Evolutionary conservation across 2,888 invertebrate species (phyloP).

Genomic region (Ecdyonurus torrentis): DNA sequence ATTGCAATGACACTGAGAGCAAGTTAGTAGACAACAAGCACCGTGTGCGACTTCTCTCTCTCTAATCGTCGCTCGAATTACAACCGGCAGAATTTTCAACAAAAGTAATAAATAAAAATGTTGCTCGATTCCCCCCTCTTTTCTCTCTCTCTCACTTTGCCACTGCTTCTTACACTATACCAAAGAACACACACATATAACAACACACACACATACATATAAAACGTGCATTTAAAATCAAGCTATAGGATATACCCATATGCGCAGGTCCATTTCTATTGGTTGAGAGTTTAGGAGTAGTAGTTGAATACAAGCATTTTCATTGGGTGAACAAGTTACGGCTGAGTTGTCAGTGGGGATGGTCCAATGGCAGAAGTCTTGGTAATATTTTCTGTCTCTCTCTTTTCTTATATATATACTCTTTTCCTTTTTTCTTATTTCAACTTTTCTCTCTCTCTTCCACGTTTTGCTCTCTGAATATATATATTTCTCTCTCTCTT

Average conservation of each 20-base stretch:
- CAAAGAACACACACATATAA: slow-evolving; percentile 41
- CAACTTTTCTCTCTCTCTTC: too few species aligned
- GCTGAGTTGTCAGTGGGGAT: slow-evolving; percentile 10
- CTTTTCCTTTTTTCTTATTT: background rate
- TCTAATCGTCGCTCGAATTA: slow-evolving; percentile 11
- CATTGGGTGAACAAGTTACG: slow-evolving; percentile 11
- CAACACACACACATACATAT: slow-evolving; percentile 48
- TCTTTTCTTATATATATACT: background rate
- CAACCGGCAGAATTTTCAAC: slow-evolving; percentile 36
- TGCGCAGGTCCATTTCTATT: slow-evolving; percentile 10
- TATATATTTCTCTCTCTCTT: slow-evolving; percentile 2
- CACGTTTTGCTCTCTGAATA: too few species aligned
- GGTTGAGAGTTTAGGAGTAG: slow-evolving; percentile 9
- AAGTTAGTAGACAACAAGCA: background rate
- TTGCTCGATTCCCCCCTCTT: slow-evolving; percentile 20
- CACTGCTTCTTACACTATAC: background rate
- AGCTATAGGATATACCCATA: slow-evolving; percentile 10
- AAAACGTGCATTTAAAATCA: slow-evolving; percentile 2
- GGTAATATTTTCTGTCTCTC: slow-evolving; percentile 3
- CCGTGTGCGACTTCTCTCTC: background rate
- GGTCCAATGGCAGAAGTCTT: slow-evolving; percentile 14
- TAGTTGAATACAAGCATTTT: slow-evolving; percentile 4
- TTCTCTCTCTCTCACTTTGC: background rate
- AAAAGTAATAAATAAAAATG: slow-evolving; percentile 59
- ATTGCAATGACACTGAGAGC: too few species aligned